phyloP scores from a whole-genome alignment of 2,113 vertebrate genomes.

The Monopterus albus region DNA sequence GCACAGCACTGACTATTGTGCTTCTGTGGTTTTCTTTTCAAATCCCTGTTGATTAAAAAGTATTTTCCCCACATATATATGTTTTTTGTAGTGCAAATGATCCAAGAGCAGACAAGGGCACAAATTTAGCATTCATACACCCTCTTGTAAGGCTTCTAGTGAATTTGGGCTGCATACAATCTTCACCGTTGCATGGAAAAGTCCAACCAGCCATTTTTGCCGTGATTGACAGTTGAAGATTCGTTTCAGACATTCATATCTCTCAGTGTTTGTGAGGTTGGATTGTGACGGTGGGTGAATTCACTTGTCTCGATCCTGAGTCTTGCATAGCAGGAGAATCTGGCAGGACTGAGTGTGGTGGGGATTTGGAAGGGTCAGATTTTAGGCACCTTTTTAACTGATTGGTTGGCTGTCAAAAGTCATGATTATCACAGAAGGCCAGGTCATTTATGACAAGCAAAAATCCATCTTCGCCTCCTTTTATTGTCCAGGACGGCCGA shows the following conservation, averaged over 20 bases:
- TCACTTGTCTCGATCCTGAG: slow-evolving; percentile 66
- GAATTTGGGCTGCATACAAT: slow-evolving; percentile 82
- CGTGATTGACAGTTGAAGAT: slow-evolving; percentile 71
- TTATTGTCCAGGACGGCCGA: slow-evolving; percentile 58
- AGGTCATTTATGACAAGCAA: slow-evolving; percentile 52
- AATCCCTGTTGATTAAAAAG: slow-evolving; percentile 65
- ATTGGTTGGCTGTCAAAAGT: slow-evolving; percentile 79
- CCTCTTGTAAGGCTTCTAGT: slow-evolving; percentile 83
- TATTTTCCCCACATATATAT: slow-evolving; percentile 24
- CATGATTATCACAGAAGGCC: slow-evolving; percentile 79
- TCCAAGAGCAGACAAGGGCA: slow-evolving; percentile 78
- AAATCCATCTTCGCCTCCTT: slow-evolving; percentile 44
- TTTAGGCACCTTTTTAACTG: slow-evolving; percentile 79
- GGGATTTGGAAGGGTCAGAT: slow-evolving; percentile 54
- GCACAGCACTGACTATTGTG: slow-evolving; percentile 67
- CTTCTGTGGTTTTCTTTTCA: slow-evolving; percentile 61
- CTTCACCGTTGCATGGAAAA: slow-evolving; percentile 67
- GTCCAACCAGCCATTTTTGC: slow-evolving; percentile 68
- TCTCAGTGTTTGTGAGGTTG: slow-evolving; percentile 64
- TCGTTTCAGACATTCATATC: slow-evolving; percentile 76
- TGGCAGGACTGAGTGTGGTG: slow-evolving; percentile 64
- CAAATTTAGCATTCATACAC: slow-evolving; percentile 67
- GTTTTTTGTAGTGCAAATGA: slow-evolving; percentile 76
- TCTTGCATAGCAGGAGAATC: slow-evolving; percentile 85
- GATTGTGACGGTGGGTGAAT: slow-evolving; percentile 57